Base-by-base conservation (phyloP, 2,113 vertebrate genomes). In the Recurvirostra avosetta region DNA sequence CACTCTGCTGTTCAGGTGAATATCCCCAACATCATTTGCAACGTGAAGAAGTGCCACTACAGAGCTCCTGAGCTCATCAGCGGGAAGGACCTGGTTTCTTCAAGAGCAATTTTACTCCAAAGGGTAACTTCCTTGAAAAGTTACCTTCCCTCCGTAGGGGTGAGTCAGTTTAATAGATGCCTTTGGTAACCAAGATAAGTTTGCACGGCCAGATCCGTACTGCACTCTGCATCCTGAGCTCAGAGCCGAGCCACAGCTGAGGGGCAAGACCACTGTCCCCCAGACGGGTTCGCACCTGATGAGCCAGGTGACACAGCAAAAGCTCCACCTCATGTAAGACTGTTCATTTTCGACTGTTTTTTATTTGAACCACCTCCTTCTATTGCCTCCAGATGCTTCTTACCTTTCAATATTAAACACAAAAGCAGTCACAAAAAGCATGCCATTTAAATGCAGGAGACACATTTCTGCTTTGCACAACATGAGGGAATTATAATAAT, bases 221-320 rank as follows among this genome's bases (percentile, higher is more conserved):
- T 2, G 15, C 22, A 32, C 11, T 32, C 73, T 50, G 45, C 40
- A 66, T 47, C 34, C 65, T 41, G 40, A 83, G 43, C 47, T 62
- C 65, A 36, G 36, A 85, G 45, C 11, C 38, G 32, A 21, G 61
- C 29, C 79, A 36, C 1, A 1, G 29, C 67, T 56, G 14, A 2
- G 4, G 23, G 40, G 2, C 13, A n/a, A 49, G 49, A 65, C 41
- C 89, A 89, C 36, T 5, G 3, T 12, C 17, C 11, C 34, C 6
- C 0, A 5, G 38, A 79, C 0, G 3, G 41, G 15, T 40, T 93
- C 0, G 1, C 12, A 3, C n/a, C 30, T 50, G 49, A 14, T n/a
- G 27, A 68, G 32, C 36, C 2, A 6, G 11, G 40, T 61, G 58
- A n/a, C 62, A 61, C 40, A 86, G 63, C 38, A 53, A 63, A 84